Percentiles rank a stretch among this genome's conserved stretches.
Conservation (phyloP, 2,113 vertebrate genomes). For the Microcebus tavaratra region DNA sequence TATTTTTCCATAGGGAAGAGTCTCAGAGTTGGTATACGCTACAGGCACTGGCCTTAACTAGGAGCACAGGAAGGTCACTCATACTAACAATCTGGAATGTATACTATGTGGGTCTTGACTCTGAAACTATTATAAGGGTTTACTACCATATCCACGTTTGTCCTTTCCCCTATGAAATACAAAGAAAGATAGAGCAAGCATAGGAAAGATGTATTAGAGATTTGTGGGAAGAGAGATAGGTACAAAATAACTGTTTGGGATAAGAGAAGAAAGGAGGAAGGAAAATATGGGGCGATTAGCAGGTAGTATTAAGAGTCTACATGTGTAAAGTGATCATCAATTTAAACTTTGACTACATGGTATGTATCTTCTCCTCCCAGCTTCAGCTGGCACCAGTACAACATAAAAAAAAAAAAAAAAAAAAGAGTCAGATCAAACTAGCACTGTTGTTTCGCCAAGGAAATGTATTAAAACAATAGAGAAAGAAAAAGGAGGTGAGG, state of each 20-base stretch:
- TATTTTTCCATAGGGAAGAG: not conserved
- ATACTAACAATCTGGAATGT: not conserved
- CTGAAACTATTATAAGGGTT: not conserved
- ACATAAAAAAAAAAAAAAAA: not conserved
- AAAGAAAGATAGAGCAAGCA: not conserved
- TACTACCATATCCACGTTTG: not conserved
- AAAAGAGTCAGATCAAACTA: not conserved
- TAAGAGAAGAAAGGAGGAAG: not conserved
- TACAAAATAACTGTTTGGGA: not conserved
- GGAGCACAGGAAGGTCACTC: not conserved
- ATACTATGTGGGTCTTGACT: not conserved
- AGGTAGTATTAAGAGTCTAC: not conserved
- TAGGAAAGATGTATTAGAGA: not conserved
- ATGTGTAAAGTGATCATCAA: not conserved
- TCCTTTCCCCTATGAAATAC: not conserved
- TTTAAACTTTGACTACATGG: not conserved
- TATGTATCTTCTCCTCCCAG: not conserved
- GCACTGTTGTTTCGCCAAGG: not conserved
- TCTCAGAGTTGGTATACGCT: not conserved
- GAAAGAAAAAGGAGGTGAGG: not conserved
- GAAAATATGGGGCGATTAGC: not conserved
- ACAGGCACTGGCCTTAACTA: not conserved
- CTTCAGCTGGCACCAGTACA: not conserved
- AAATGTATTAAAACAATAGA: not conserved
- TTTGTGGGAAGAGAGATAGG: not conserved